A percentile compares a stretch with the other conserved stretches of the same genome.
These are phyloP conservation scores for Aphis gossypii DNA, from an alignment of 1,140 invertebrate genomes.

Conservation along the genomic window DNA sequence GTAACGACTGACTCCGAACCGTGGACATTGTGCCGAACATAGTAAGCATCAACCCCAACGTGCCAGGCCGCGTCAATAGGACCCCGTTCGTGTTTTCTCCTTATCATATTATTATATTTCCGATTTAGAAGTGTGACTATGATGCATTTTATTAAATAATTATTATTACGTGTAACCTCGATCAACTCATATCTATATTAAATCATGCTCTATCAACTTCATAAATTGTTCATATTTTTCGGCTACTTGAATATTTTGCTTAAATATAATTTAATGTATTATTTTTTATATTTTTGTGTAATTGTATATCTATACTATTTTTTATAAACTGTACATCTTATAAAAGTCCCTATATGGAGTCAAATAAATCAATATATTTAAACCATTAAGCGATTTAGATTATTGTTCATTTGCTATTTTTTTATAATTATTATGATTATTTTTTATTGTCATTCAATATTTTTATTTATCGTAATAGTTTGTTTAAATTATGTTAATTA, in stretches of 20 bases:
- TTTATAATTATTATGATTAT: not conserved
- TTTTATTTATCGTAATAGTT: not conserved
- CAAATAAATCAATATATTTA: not conserved
- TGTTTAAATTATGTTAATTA: not conserved
- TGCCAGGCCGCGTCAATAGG: not conserved
- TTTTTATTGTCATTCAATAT: not conserved
- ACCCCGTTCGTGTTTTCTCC: not conserved
- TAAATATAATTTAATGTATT: not conserved
- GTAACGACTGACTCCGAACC: too few species aligned
- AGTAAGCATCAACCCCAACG: not conserved
- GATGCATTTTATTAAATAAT: not conserved
- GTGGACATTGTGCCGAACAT: not conserved
- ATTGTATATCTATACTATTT: not conserved
- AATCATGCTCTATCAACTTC: not conserved
- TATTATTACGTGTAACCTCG: not conserved
- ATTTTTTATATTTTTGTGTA: not conserved
- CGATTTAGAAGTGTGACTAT: not conserved
- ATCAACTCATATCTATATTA: too few species aligned
- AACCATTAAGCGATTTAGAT: not conserved
- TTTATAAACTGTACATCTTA: not conserved
- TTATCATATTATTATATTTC: not conserved
- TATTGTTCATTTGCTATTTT: not conserved
- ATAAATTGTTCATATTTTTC: not conserved
- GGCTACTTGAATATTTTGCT: not conserved
- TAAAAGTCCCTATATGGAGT: not conserved